Percentiles rank a stretch among this genome's conserved stretches.
These are phyloP conservation scores for Umimayanthus chanpuru DNA, from an alignment of 92 coral and sea anemone genomes.

Conservation along the genomic window DNA sequence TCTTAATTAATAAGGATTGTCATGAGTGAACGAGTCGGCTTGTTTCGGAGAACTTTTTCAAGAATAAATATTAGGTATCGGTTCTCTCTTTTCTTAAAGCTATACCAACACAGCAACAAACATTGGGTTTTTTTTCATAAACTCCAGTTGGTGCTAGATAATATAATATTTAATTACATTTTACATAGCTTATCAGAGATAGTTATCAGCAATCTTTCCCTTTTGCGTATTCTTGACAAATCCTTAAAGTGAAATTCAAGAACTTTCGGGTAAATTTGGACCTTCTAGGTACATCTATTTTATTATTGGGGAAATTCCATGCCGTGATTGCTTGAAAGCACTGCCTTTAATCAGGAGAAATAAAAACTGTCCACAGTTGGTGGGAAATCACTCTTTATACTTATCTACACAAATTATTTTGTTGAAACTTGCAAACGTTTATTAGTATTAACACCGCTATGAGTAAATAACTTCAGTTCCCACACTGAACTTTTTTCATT, in stretches of 20 bases:
- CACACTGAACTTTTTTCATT: not conserved
- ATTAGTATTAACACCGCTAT: not conserved
- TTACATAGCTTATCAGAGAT: not conserved
- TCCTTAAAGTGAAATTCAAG: not conserved
- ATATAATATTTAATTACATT: not conserved
- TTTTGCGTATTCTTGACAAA: not conserved
- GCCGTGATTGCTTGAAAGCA: not conserved
- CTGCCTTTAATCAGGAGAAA: not conserved
- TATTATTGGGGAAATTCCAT: not conserved
- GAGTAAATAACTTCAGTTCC: not conserved
- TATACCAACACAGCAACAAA: not conserved
- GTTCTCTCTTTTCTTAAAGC: too few species aligned
- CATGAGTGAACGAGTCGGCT: too few species aligned
- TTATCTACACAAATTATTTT: not conserved
- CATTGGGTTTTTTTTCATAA: not conserved
- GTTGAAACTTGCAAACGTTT: not conserved
- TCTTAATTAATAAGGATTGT: too few species aligned
- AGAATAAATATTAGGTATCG: too few species aligned
- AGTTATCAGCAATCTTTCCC: not conserved
- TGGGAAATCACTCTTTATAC: not conserved
- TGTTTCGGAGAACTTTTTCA: too few species aligned
- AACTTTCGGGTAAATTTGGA: not conserved
- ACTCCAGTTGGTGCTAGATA: not conserved
- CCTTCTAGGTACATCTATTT: not conserved
- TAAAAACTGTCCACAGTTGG: not conserved